phyloP scores from a whole-genome alignment of 2,888 invertebrate species.

The Therioaphis trifolii region DNA sequence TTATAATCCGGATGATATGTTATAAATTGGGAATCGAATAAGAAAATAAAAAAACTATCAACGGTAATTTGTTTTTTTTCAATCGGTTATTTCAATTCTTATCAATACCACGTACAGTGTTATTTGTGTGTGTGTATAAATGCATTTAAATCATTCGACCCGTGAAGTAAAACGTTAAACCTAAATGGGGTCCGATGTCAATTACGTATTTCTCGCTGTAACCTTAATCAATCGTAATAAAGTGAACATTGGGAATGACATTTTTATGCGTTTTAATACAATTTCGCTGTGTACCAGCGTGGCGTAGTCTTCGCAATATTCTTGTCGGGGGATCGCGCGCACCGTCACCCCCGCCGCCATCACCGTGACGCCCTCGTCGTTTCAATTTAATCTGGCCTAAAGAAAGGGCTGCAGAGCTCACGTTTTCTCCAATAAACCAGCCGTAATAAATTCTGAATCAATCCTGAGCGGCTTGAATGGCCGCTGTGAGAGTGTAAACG shows the following conservation, averaged over 20 bases:
- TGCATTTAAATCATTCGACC: no score
- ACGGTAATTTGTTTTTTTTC: no score
- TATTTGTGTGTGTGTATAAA: no score
- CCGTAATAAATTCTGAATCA: slow-evolving; percentile 32
- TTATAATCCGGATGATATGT: no score
- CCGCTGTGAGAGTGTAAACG: background rate
- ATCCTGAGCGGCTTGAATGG: background rate
- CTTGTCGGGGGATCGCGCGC: background rate
- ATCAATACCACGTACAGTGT: no score
- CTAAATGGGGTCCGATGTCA: background rate
- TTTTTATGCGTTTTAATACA: slow-evolving; percentile 31
- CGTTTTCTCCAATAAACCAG: background rate
- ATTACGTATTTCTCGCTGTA: background rate
- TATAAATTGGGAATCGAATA: no score
- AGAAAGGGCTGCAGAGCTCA: background rate
- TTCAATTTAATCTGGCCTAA: slow-evolving; percentile 13
- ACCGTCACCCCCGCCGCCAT: no score
- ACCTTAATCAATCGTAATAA: slow-evolving; percentile 23
- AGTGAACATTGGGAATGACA: slow-evolving; percentile 7
- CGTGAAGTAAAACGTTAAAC: background rate
- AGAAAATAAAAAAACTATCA: no score
- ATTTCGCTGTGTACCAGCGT: background rate
- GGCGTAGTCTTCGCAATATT: background rate
- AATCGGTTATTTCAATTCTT: no score
- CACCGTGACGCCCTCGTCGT: background rate